Base-by-base conservation (phyloP, 1,140 invertebrate species). In the Micrasema longulum region DNA sequence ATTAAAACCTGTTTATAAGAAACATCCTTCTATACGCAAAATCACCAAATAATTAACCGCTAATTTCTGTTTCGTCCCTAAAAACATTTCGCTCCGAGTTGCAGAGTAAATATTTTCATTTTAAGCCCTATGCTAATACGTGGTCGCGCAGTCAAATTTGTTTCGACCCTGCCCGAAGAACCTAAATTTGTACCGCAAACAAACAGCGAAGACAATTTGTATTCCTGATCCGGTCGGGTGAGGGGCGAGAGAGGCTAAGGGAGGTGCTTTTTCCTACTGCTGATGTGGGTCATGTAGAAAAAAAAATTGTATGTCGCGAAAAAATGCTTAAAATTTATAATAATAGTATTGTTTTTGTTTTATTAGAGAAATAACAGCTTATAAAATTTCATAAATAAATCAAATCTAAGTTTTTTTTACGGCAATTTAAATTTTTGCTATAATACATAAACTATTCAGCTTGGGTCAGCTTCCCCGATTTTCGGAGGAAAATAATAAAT, bases 141-240 rank as follows among this genome's bases (percentile, higher is more conserved):
- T 2, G 38, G 38, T 43, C 57, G 57, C 57, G 18, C 57, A 26
- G 26, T 12, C 26, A 55, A 55, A 55, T 35, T 14, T 35, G 57
- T 41, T 43, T 26, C 57, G 36, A 9, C 38, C 12, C 57, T 41
- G 38, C 9, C 57, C 35, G 20, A 62, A 41, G 36, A 41, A 18
- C 57, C 57, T 41, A 14, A 43, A 43, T 26, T 5, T 20, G 9
- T 16, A 41, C 57, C 57, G 35, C 57, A 62, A 62, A 23, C 57
- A 62, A 62, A 62, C 38, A 62, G 47, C 11, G n/a, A 55, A 43
- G 16, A 11, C 57, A 20, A 62, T 62, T 41, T 43, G 57, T 62
- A 62, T 62, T 38, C 14, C 7, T 16, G 57, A 62, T 62, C 36
- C 9, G 1, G 26, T 2, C 26, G 26, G 26, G 2, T 7, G 26